phyloP scores from a whole-genome alignment of 2,113 vertebrate genomes.

The Peromyscus maniculatus region DNA sequence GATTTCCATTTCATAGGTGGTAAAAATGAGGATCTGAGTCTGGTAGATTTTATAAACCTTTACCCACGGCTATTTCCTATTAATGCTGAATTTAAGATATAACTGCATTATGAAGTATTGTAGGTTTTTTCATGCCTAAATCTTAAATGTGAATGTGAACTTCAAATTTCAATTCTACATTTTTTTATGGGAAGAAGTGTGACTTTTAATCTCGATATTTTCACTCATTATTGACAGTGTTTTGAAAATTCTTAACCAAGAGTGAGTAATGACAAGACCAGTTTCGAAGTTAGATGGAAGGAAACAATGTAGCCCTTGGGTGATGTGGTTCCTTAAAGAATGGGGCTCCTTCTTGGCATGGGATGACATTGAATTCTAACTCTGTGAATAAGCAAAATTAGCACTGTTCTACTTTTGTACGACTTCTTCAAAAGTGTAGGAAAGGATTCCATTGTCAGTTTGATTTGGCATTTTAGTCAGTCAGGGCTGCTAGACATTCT shows the following conservation, averaged over 20 bases:
- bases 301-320: neutral
- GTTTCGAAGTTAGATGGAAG: neutral
- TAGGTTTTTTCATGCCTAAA: neutral
- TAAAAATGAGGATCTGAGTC: neutral
- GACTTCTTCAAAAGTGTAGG: neutral
- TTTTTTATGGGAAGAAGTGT: neutral
- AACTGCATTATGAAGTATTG: neutral
- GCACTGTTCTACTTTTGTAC: neutral
- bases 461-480: neutral
- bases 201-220: constrained; percentile 12
- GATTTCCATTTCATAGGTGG: neutral
- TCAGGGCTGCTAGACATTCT: neutral
- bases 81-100: neutral
- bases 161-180: neutral
- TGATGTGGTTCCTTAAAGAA: neutral
- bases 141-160: neutral
- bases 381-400: neutral
- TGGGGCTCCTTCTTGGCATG: rapidly evolving
- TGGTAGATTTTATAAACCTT: neutral
- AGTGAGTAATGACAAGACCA: neutral
- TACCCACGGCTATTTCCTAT: neutral
- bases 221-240: neutral
- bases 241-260: neutral
- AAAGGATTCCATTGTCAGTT: neutral
- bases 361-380: neutral